Evolutionary conservation across 1,140 invertebrate species (phyloP).

Genomic region (Saccostrea cuccullata): DNA sequence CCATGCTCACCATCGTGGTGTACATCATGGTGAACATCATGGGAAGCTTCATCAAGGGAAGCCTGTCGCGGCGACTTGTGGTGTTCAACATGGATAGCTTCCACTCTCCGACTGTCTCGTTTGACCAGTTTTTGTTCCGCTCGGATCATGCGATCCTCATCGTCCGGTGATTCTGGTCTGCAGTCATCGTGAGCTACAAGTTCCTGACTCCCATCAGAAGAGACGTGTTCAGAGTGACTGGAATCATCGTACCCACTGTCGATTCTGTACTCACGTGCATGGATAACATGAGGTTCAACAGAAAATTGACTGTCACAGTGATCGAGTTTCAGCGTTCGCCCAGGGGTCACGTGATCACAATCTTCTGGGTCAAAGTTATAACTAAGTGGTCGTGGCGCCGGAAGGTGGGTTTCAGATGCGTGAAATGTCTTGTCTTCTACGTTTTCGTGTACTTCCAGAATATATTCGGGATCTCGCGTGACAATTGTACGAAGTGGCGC

Average conservation of each 20-base stretch:
- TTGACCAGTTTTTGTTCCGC: constrained; percentile 8
- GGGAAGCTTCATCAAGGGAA: background rate
- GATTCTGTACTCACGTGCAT: constrained; percentile 10
- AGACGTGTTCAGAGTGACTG: background rate
- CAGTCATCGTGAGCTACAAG: background rate
- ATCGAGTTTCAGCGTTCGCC: background rate
- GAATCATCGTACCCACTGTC: constrained; percentile 18
- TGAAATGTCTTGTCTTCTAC: constrained; percentile 30
- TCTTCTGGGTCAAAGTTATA: background rate
- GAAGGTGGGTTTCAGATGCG: constrained; percentile 39
- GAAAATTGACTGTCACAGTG: background rate
- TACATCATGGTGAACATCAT: background rate
- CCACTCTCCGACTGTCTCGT: background rate
- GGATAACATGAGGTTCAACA: background rate
- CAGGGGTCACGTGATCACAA: background rate
- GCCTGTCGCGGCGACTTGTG: background rate
- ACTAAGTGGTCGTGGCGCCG: background rate
- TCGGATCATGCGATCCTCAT: constrained; percentile 4
- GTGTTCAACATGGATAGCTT: background rate
- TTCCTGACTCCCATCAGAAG: background rate
- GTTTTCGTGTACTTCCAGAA: background rate
- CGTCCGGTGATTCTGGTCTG: background rate
- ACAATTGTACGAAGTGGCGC: background rate
- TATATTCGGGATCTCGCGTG: constrained; percentile 4
- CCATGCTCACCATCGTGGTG: background rate